Conservation (phyloP, 1,140 invertebrate genomes). For the Zaprionus gabonicus region DNA sequence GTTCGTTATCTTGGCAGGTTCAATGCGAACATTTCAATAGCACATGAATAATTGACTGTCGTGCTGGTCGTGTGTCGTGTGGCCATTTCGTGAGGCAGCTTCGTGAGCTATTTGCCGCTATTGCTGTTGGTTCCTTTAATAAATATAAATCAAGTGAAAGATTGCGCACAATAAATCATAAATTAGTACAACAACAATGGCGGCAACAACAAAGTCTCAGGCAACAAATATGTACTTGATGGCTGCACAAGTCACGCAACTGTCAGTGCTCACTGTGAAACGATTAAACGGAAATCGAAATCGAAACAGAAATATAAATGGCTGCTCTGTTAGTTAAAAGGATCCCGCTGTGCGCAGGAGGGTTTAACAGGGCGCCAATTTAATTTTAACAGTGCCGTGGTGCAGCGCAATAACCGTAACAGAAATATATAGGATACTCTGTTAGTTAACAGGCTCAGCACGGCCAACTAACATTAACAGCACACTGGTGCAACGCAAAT, state of each 20-base stretch:
- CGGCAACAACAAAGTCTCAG: slow-evolving; percentile 44
- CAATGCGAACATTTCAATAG: slow-evolving; percentile 58
- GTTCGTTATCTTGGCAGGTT: slow-evolving; percentile 58
- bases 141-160: slow-evolving; percentile 73
- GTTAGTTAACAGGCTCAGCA: neutral
- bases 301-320: slow-evolving; percentile 16
- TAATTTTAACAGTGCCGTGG: too few species aligned
- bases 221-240: neutral
- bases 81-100: neutral
- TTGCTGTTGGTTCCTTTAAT: slow-evolving; percentile 23
- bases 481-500: neutral
- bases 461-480: neutral
- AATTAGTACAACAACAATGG: slow-evolving; percentile 54
- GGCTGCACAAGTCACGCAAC: slow-evolving; percentile 43
- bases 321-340: slow-evolving; percentile 11
- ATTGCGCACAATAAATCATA: slow-evolving; percentile 60
- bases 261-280: slow-evolving; percentile 23
- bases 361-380: neutral
- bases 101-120: slow-evolving; percentile 20
- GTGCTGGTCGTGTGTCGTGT: slow-evolving; percentile 18
- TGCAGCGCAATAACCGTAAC: neutral
- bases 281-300: slow-evolving; percentile 17
- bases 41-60: slow-evolving; percentile 34
- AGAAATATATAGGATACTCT: slow-evolving; percentile 21
- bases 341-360: too few species aligned